Conservation (phyloP, 2,797 vertebrate species). For the Hozukius guyotensis region DNA sequence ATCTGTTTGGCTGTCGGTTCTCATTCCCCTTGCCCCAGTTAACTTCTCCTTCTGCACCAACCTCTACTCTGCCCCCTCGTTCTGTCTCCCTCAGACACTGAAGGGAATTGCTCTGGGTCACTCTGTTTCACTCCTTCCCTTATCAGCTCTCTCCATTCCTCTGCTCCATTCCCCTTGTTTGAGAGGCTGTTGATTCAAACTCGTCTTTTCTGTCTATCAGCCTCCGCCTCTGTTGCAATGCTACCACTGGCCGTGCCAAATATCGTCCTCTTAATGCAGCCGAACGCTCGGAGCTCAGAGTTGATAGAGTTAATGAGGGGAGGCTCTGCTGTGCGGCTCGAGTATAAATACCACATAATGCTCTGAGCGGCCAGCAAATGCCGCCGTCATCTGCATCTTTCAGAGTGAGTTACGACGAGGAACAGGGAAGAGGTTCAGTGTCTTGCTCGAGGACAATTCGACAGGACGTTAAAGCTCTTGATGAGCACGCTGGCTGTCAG, state of each 20-base stretch:
- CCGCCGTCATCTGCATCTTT: slow-evolving; percentile 36
- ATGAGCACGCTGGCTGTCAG: not conserved
- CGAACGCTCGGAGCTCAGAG: slow-evolving; percentile 28
- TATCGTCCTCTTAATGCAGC: slow-evolving; percentile 9
- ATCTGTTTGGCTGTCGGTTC: slow-evolving; percentile 48
- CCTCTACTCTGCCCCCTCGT: slow-evolving; percentile 24
- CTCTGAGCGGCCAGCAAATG: slow-evolving; percentile 30
- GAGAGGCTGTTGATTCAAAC: slow-evolving; percentile 41
- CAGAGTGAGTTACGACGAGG: slow-evolving; percentile 10
- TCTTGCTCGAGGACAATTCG: not conserved
- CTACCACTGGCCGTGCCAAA: slow-evolving; percentile 45
- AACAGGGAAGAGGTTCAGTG: slow-evolving; percentile 2
- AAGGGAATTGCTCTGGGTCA: slow-evolving; percentile 64
- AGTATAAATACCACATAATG: slow-evolving; percentile 54
- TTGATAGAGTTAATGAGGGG: slow-evolving; percentile 41
- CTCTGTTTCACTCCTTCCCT: slow-evolving; percentile 56
- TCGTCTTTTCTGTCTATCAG: slow-evolving; percentile 36
- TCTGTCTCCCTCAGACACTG: slow-evolving; percentile 38
- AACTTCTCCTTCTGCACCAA: slow-evolving; percentile 36
- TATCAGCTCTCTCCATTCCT: slow-evolving; percentile 69
- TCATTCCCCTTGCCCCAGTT: slow-evolving; percentile 47
- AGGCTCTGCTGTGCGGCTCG: slow-evolving; percentile 13
- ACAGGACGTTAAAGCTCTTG: not conserved
- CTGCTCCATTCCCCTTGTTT: slow-evolving; percentile 41
- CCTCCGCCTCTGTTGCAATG: not conserved